phyloP scores from a whole-genome alignment of 1,140 invertebrate species.

The Diachasma alloeum region DNA sequence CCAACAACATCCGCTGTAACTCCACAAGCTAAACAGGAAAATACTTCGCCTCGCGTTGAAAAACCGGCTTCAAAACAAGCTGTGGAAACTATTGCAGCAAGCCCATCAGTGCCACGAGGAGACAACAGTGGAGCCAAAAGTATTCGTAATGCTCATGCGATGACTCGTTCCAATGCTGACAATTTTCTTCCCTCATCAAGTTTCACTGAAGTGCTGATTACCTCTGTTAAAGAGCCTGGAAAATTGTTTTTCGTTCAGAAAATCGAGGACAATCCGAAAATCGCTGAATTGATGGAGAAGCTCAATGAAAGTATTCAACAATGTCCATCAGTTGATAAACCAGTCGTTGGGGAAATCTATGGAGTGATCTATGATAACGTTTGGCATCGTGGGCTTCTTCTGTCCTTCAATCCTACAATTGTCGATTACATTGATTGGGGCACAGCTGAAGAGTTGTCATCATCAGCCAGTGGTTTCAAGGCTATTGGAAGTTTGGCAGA shows the following conservation, averaged over 20 bases:
- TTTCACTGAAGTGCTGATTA: neutral
- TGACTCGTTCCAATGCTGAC: neutral
- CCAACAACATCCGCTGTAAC: neutral
- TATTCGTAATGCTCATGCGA: neutral
- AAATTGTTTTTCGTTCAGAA: slow-evolving; percentile 45
- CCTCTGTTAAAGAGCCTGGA: neutral
- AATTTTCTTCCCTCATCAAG: neutral
- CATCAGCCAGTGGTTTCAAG: slow-evolving; percentile 13
- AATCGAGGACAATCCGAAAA: neutral
- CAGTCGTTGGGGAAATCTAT: slow-evolving; percentile 40
- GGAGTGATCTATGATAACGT: slow-evolving; percentile 28
- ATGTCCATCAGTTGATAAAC: neutral
- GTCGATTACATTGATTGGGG: slow-evolving; percentile 50
- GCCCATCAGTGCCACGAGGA: neutral
- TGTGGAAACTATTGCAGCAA: too few relatives aligned
- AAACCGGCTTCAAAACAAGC: too few relatives aligned
- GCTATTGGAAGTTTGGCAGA: slow-evolving; percentile 29
- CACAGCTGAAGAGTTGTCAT: slow-evolving; percentile 25
- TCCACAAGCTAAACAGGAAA: neutral
- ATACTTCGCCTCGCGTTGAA: too few relatives aligned
- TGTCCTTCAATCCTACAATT: slow-evolving; percentile 29
- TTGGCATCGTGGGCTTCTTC: slow-evolving; percentile 48
- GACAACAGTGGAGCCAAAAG: neutral
- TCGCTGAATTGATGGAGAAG: slow-evolving; percentile 31
- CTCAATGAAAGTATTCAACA: slow-evolving; percentile 16